Evolutionary conservation across 2,113 vertebrate genomes (phyloP).

Genomic region (Piprites chloris): DNA sequence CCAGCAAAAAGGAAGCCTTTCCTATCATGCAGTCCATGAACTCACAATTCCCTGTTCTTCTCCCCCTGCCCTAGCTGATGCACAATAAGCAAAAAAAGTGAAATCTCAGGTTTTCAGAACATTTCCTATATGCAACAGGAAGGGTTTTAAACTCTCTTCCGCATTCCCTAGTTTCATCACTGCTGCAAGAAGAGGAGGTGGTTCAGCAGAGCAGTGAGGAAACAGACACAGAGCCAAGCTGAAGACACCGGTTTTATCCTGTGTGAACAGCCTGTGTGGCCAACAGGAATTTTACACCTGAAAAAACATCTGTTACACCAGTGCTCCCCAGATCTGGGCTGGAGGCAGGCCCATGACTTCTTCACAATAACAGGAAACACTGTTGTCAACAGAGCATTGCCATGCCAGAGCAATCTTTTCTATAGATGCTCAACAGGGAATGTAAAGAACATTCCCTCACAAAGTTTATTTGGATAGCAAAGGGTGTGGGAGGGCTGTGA

Average conservation of each 20-base stretch:
- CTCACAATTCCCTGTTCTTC: constrained; percentile 26
- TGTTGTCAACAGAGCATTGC: neutral
- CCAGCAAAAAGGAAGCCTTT: constrained; percentile 46
- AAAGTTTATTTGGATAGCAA: constrained; percentile 51
- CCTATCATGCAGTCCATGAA: constrained; percentile 55
- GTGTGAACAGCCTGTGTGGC: constrained; percentile 20
- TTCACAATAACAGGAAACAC: constrained; percentile 57
- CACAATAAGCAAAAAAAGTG: constrained; percentile 9
- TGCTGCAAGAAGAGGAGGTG: neutral
- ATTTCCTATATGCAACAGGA: constrained; percentile 41
- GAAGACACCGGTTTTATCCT: neutral
- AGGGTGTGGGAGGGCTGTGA: neutral
- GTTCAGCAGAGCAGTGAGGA: neutral
- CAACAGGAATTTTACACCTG: constrained; percentile 53
- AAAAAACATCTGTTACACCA: constrained; percentile 57
- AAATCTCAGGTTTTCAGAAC: constrained; percentile 45
- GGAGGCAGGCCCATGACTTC: neutral
- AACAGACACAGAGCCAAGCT: neutral
- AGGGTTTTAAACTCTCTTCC: constrained; percentile 8
- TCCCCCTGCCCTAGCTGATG: neutral
- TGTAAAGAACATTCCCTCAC: constrained; percentile 25
- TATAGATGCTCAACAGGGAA: neutral
- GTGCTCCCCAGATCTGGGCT: neutral
- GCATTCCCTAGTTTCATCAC: neutral
- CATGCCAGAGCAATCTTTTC: neutral